Evolutionary conservation across 1,140 invertebrate species (phyloP).

Genomic region (Cheumatopsyche charites): DNA sequence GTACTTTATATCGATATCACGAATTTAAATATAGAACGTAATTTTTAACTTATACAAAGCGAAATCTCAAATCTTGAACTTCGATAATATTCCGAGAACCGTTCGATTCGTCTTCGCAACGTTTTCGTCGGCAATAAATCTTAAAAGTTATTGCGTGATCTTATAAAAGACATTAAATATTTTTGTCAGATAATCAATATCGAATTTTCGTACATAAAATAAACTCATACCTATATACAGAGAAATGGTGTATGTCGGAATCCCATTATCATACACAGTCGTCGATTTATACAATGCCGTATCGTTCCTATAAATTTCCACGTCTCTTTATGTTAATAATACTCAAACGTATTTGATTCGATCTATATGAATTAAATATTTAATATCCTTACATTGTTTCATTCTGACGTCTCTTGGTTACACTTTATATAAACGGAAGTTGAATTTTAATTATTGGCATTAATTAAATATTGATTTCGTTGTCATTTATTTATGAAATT

Average conservation of each 20-base stretch:
- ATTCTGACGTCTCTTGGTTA: too few relatives aligned
- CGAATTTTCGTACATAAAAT: constrained; percentile 5
- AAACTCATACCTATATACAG: not conserved
- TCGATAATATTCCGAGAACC: too few relatives aligned
- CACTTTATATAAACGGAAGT: too few relatives aligned
- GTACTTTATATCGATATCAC: too few relatives aligned
- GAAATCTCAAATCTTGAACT: too few relatives aligned
- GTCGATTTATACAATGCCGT: constrained; percentile 10
- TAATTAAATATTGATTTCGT: too few relatives aligned
- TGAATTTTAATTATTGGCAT: too few relatives aligned
- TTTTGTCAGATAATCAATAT: constrained; percentile 22
- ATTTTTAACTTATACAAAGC: too few relatives aligned
- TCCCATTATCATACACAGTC: not conserved
- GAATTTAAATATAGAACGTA: too few relatives aligned
- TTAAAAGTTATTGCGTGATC: constrained; percentile 17
- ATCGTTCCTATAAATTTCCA: constrained; percentile 12
- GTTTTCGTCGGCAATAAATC: constrained; percentile 9
- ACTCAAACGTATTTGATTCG: not conserved
- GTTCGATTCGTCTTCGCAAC: not conserved
- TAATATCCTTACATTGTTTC: not conserved
- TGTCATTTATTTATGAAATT: too few relatives aligned
- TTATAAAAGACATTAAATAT: constrained; percentile 21
- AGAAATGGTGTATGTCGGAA: not conserved
- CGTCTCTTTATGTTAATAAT: constrained; percentile 19
- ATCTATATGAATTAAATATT: not conserved